Conservation (phyloP, 1,140 invertebrate genomes). For the Gryllus bimaculatus region DNA sequence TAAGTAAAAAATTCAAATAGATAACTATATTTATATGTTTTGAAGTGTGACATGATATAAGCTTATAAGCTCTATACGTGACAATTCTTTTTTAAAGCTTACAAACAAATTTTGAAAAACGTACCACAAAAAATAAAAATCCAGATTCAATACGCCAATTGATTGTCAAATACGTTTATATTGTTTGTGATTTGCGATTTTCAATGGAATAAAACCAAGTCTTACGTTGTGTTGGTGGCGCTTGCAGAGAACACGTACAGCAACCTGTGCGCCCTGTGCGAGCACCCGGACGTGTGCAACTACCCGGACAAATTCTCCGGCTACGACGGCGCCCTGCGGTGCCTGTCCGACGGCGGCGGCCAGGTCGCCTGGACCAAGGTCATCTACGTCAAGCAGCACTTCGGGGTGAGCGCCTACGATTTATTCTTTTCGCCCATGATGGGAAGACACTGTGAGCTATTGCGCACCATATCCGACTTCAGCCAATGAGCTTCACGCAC, state of each 20-base stretch:
- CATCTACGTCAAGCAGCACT: conserved; percentile 58
- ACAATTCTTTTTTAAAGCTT: too few species aligned
- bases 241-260: conserved; percentile 54
- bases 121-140: neutral
- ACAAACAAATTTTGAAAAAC: too few species aligned
- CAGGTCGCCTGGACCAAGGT: conserved; percentile 79
- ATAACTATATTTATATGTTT: too few species aligned
- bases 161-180: neutral
- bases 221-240: conserved; percentile 21
- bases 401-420: conserved; percentile 29
- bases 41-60: too few species aligned
- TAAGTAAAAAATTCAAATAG: too few species aligned
- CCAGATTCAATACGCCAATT: neutral
- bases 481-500: too few species aligned
- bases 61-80: too few species aligned
- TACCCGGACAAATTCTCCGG: conserved; percentile 74
- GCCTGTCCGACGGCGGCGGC: conserved; percentile 65
- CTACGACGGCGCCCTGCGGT: conserved; percentile 72
- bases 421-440: too few species aligned
- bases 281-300: conserved; percentile 61
- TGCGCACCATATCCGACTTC: too few species aligned
- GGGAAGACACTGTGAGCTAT: too few species aligned
- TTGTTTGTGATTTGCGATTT: too few species aligned
- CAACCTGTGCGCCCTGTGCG: conserved; percentile 62
- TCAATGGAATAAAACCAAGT: too few species aligned